Conservation (phyloP, 2,113 vertebrate species). For the Atrichornis clamosus region DNA sequence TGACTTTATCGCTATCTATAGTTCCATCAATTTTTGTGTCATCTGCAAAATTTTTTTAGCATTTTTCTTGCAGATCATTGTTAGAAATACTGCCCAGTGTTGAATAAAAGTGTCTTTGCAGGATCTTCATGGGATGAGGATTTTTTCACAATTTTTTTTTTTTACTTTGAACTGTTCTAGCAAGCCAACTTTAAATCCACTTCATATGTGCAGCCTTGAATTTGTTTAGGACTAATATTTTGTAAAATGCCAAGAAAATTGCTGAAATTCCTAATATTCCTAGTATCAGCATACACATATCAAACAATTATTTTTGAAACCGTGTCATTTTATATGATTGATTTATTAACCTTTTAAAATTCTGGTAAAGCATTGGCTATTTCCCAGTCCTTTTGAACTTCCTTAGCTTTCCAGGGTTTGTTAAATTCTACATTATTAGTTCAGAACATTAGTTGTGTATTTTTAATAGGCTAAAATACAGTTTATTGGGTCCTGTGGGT, state of each 20-base stretch:
- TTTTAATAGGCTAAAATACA: not conserved
- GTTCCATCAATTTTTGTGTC: conserved; percentile 3
- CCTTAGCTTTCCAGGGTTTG: not conserved
- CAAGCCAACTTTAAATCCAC: not conserved
- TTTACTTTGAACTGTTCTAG: not conserved
- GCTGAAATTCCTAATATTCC: not conserved
- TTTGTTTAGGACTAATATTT: not conserved
- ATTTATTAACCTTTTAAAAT: not conserved
- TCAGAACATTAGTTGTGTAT: not conserved
- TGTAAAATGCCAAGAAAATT: not conserved
- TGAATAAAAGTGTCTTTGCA: not conserved
- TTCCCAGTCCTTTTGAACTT: not conserved
- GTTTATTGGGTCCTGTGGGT: not conserved
- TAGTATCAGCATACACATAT: not conserved
- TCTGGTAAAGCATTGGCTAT: not conserved
- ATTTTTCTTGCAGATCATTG: not conserved
- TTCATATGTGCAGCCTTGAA: not conserved
- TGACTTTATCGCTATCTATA: conserved; percentile 7
- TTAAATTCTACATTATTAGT: not conserved
- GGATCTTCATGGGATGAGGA: not conserved
- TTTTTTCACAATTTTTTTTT: not conserved
- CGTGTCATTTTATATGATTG: not conserved
- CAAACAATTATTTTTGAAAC: not conserved
- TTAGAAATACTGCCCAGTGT: not conserved
- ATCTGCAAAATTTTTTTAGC: not conserved